Evolutionary conservation across 2,797 vertebrate genomes (phyloP), one percentile per base, ranked within the genome.

Genomic region (Phoeniculus purpureus): DNA sequence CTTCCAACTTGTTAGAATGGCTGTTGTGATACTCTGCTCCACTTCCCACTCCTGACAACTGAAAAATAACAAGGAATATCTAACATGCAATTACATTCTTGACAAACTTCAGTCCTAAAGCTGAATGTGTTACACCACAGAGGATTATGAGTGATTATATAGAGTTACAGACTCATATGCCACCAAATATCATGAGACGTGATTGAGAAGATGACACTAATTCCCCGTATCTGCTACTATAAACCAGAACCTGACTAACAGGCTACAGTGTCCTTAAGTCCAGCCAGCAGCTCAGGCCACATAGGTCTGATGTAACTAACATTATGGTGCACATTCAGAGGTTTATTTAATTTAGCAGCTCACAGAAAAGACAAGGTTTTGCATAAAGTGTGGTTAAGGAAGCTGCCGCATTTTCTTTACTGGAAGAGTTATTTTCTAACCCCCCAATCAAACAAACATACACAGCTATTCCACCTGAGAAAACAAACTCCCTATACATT

Each of bases 51-150:
- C 50, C 47, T 62, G 60, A 89, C 64, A 88, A 92, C 60, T 48
- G 62, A 48, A 79, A 79, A 86, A 60, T 25, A 92, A 77, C 65
- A 59, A 74, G 22, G 64, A 91, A 9, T 17, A 68, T n/a, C 65
- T 65, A 45, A 77, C 29, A 60, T 4, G 26, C 71, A 64, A 29
- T 65, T 87, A 52, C 4, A 25, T 81, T 77, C 43, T 84, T 87
- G 83, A 47, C 55, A 51, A 83, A 74, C 54, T 27, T 37, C 26
- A 86, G 80, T 90, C 73, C 70, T 88, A 94, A 65, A 72, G 73
- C 77, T 56, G 81, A 56, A 31, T 60, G 58, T 31, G 67, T 93
- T 81, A 90, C 82, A 87, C 67, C 82, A 89, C 1, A 71, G 54
- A 81, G 60, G 73, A 64, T 64, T 91, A 81, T 25, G 67, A 64